A percentile compares a stretch with the other conserved stretches of the same genome.
Conservation (phyloP, 92 coral and sea anemone genomes). For the Metridium senile region DNA sequence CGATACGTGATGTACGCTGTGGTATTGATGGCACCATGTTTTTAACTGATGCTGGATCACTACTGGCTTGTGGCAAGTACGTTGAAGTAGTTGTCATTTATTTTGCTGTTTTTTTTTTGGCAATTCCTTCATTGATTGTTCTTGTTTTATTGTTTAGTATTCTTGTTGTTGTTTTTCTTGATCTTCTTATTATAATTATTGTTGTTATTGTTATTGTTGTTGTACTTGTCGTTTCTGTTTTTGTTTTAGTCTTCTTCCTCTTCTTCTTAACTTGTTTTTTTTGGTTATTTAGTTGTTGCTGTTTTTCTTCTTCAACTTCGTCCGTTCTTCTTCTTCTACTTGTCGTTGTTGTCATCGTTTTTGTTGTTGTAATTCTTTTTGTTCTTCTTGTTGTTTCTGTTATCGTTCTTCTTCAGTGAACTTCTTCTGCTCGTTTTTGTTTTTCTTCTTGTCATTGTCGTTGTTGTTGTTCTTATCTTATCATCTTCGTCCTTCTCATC, state of each 20-base stretch:
- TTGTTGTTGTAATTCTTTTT: background rate
- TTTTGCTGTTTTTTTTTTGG: too few species aligned
- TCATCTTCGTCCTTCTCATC: background rate
- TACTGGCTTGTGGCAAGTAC: constrained; percentile 95
- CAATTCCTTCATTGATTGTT: background rate
- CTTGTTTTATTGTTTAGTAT: too few species aligned
- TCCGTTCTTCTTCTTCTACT: background rate
- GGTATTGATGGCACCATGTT: constrained; percentile 98
- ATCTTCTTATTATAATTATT: background rate
- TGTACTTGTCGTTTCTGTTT: background rate
- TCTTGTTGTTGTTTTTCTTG: background rate
- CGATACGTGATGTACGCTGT: constrained; percentile 84
- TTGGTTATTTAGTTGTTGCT: background rate
- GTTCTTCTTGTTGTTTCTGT: too few species aligned
- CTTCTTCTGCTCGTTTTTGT: background rate
- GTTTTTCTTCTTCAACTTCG: background rate
- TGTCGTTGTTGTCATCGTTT: too few species aligned
- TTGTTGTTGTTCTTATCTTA: background rate
- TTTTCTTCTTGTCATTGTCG: background rate
- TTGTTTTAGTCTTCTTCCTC: background rate
- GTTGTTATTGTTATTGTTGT: background rate
- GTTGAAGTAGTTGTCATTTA: too few species aligned
- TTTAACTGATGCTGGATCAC: constrained; percentile 94
- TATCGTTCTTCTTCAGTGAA: background rate
- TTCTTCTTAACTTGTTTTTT: background rate